These are phyloP conservation scores for Noctuana brunneofusca DNA, from an alignment of 2,888 invertebrate genomes.

Conservation along the genomic window DNA sequence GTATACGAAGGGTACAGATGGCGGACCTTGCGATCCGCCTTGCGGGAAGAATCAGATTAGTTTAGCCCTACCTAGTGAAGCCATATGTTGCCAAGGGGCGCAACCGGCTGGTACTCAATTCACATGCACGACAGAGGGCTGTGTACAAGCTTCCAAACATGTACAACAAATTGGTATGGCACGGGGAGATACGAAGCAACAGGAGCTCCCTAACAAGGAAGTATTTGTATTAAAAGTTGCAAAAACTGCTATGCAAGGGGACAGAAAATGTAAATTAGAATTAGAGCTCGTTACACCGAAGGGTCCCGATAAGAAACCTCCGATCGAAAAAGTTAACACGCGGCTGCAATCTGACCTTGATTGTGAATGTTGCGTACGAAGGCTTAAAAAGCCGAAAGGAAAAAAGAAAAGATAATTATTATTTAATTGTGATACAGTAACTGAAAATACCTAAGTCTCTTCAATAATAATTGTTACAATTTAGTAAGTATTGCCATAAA, in stretches of 20 bases:
- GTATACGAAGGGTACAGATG: constrained; percentile 52
- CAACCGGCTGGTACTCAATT: constrained; percentile 68
- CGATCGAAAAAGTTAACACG: constrained; percentile 64
- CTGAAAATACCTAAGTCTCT: not conserved
- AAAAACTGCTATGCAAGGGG: constrained; percentile 85
- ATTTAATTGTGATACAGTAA: constrained; percentile 34
- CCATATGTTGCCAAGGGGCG: constrained; percentile 60
- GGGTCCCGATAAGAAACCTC: constrained; percentile 80
- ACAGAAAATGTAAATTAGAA: constrained; percentile 85
- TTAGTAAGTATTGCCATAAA: constrained; percentile 7
- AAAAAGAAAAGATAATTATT: constrained; percentile 44
- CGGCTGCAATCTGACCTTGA: constrained; percentile 67
- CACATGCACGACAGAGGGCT: constrained; percentile 75
- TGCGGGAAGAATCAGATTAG: constrained; percentile 76
- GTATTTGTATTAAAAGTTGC: constrained; percentile 86
- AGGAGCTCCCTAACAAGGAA: constrained; percentile 79
- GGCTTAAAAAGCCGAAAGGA: constrained; percentile 51
- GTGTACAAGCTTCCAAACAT: constrained; percentile 61
- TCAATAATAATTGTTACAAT: constrained; percentile 36
- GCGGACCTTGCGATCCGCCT: constrained; percentile 61
- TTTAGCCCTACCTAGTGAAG: constrained; percentile 65
- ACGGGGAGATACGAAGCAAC: constrained; percentile 60
- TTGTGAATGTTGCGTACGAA: constrained; percentile 61
- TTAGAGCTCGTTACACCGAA: constrained; percentile 87
- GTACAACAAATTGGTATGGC: constrained; percentile 56